phyloP scores from a whole-genome alignment of 2,113 vertebrate genomes.

The Synodontis membranacea region DNA sequence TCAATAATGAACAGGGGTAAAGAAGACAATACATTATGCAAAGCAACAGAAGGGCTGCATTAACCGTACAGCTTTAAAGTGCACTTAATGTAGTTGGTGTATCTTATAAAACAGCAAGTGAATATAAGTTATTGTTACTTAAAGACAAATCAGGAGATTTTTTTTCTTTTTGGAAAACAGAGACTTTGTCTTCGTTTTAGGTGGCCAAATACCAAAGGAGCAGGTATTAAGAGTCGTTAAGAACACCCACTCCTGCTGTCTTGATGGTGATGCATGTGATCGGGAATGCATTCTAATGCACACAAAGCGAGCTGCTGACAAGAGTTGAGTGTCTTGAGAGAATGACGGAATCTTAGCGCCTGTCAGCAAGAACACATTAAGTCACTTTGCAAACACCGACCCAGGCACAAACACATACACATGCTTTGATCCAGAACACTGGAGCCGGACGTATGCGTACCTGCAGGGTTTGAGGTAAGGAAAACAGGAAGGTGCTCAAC shows the following conservation, averaged over 20 bases:
- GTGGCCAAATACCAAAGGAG: neutral
- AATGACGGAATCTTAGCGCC: slow-evolving; percentile 2
- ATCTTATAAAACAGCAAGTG: neutral
- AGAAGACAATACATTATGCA: neutral
- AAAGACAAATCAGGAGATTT: neutral
- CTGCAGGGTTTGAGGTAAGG: neutral
- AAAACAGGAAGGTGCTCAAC: slow-evolving; percentile 12
- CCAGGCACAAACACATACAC: slow-evolving; percentile 1
- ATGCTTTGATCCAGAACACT: neutral
- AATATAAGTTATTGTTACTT: neutral
- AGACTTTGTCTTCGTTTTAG: neutral
- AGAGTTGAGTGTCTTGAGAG: neutral
- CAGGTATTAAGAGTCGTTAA: neutral
- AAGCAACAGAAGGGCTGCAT: neutral
- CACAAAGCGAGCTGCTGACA: slow-evolving; percentile 12
- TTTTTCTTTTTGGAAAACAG: neutral
- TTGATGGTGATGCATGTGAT: slow-evolving; percentile 1
- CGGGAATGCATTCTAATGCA: neutral
- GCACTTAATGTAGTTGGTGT: neutral
- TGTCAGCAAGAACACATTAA: slow-evolving; percentile 32
- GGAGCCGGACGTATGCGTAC: neutral
- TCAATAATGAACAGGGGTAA: neutral
- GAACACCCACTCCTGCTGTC: neutral
- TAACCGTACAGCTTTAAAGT: neutral
- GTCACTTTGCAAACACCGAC: slow-evolving; percentile 3